Evolutionary conservation across 1,140 invertebrate species (phyloP).

Genomic region (Prorops nasuta): DNA sequence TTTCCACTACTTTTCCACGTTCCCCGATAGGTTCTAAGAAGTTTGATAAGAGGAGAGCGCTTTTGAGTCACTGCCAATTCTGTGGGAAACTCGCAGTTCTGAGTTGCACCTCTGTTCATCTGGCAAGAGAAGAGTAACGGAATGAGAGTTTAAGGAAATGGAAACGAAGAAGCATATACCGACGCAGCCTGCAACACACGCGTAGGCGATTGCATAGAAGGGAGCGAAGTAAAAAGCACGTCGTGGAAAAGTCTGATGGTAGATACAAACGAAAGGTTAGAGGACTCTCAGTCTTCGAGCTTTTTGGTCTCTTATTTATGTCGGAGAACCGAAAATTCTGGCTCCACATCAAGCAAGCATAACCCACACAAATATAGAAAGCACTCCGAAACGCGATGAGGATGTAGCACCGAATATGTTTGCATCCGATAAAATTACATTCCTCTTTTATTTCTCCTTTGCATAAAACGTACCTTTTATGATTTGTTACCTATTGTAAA

Average conservation of each 20-base stretch:
- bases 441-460: no score
- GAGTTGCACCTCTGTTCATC: conserved; percentile 14
- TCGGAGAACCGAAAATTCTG: conserved; percentile 33
- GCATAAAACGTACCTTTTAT: no score
- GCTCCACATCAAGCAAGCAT: conserved; percentile 20
- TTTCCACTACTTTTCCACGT: no score
- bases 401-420: conserved; percentile 3
- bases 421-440: no score
- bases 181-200: no score
- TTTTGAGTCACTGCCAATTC: conserved; percentile 43
- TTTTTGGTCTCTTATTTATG: conserved; percentile 28
- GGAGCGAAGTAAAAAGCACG: conserved; percentile 11
- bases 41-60: no score
- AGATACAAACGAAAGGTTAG: conserved; percentile 4
- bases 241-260: conserved; percentile 7
- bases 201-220: conserved; percentile 6
- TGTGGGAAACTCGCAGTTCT: conserved; percentile 15
- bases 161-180: conserved; percentile 18
- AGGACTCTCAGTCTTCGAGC: conserved; percentile 24
- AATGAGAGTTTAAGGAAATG: conserved; percentile 34
- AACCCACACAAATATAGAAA: conserved; percentile 38
- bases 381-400: conserved; percentile 18
- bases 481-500: no score
- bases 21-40: no score
- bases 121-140: no score